Evolutionary conservation across 2,113 vertebrate genomes (phyloP), one percentile per base, ranked within the genome.

Genomic region (Pseudorhombus dupliciocellatus): DNA sequence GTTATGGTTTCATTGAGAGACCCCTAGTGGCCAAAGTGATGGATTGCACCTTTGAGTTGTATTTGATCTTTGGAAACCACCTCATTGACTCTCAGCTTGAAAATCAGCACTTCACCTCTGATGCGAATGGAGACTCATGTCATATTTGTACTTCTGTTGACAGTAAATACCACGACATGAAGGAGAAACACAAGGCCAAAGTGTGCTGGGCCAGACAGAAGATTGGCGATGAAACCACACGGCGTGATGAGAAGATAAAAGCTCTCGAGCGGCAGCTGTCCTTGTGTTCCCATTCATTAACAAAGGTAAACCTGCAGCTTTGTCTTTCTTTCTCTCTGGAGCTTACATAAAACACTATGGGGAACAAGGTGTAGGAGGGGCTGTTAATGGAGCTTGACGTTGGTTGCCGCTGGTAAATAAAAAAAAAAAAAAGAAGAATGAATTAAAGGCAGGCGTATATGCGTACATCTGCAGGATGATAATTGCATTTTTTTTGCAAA

Each of bases 91-190:
- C 16, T 7, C 4, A 46, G 42, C 42, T 46, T 46, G 42, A 46
- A 46, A 46, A 46, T 46, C 42, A 1, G 42, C 42, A 46, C 18
- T 46, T 20, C 42, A 15, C 16, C 6, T 7, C 6, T 46, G 15
- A 20, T 6, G 0, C 18, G 42, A 18, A 4, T 46, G 4, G 2
- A 18, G 2, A 34, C 1, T 54, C 11, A 11, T 34, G n/a, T 55
- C 44, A 22, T 31, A 15, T 53, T 55, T 75, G 10, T 57, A 30
- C 1, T 15, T 64, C 6, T 56, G 9, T 4, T 72, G 61, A 14
- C 66, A 92, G 91, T 34, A 90, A 90, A 75, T 78, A 81, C 66
- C 79, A 86, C 0, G 67, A 88, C 51, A 84, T 72, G 66, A 87
- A 77, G 22, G 76, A 77, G 26, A 81, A 72, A 22, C 77, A 84